Conservation (phyloP, 2,797 vertebrate species). For the Gadopsis bispinosus region DNA sequence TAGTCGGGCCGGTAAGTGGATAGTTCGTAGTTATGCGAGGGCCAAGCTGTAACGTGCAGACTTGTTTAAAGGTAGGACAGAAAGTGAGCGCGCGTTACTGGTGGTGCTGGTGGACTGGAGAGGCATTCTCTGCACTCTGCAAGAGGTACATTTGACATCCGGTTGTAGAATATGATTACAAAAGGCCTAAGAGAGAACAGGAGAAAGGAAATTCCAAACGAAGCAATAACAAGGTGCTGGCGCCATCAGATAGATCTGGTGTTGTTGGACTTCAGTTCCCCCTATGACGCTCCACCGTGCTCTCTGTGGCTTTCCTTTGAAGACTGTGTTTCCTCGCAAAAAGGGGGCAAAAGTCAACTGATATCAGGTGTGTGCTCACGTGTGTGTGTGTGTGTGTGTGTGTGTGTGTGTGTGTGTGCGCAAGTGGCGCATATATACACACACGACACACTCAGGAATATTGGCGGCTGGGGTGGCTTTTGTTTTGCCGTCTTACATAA, state of each 20-base stretch:
- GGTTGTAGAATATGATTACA: constrained; percentile 66
- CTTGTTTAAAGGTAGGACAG: constrained; percentile 34
- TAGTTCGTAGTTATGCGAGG: constrained; percentile 53
- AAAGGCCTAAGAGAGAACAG: constrained; percentile 59
- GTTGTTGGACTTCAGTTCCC: constrained; percentile 58
- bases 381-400: neutral
- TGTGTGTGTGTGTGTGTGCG: no score
- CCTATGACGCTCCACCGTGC: constrained; percentile 50
- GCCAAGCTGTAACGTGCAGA: constrained; percentile 40
- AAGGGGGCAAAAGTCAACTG: constrained; percentile 74
- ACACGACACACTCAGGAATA: constrained; percentile 44
- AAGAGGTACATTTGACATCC: constrained; percentile 72
- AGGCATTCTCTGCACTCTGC: constrained; percentile 58
- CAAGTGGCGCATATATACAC: constrained; percentile 48
- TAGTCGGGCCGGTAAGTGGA: constrained; percentile 44
- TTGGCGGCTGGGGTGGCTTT: constrained; percentile 44
- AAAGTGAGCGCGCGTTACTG: constrained; percentile 44
- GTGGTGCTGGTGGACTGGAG: constrained; percentile 17
- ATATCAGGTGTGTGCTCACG: constrained; percentile 71
- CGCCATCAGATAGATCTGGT: constrained; percentile 71
- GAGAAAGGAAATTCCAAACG: constrained; percentile 73
- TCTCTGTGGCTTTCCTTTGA: constrained; percentile 65
- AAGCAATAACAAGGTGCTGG: constrained; percentile 75
- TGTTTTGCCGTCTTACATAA: constrained; percentile 73
- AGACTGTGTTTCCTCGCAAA: constrained; percentile 58